A percentile compares a stretch with the other conserved stretches of the same genome.
These are phyloP conservation scores for Saguinus imperator DNA, from an alignment of 2,113 vertebrate species.

Conservation along the genomic window DNA sequence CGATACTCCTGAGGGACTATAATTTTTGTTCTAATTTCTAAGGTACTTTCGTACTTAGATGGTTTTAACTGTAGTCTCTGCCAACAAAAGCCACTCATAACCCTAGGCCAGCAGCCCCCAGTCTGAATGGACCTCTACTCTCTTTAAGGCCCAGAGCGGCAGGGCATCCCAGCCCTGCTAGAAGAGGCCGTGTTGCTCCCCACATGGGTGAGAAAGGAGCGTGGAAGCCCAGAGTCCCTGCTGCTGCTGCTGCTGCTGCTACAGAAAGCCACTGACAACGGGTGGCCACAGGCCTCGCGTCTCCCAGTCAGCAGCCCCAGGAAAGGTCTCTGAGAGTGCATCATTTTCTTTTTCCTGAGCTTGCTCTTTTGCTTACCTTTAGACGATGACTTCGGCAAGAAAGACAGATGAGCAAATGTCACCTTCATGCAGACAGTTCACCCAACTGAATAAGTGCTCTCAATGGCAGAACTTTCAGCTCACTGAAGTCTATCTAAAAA, in stretches of 20 bases:
- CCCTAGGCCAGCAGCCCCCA: neutral
- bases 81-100: neutral
- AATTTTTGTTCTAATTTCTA: neutral
- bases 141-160: too few relatives aligned
- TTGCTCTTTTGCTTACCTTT: neutral
- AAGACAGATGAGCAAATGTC: conserved; percentile 13
- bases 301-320: neutral
- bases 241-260: neutral
- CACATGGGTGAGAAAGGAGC: too few relatives aligned
- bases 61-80: neutral
- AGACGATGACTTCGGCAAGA: neutral
- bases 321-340: neutral
- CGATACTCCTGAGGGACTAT: neutral
- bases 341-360: neutral
- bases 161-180: neutral
- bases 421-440: conserved; percentile 32
- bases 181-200: neutral
- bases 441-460: conserved; percentile 30
- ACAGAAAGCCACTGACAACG: neutral
- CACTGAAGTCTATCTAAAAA: conserved; percentile 54
- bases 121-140: rapidly evolving
- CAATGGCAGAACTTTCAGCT: conserved; percentile 48
- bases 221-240: neutral
- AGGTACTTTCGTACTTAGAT: neutral
- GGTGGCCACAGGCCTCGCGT: neutral